A percentile compares a stretch with the other conserved stretches of the same genome.
phyloP scores from a whole-genome alignment of 2,113 vertebrate species.

The Ophiodon elongatus region DNA sequence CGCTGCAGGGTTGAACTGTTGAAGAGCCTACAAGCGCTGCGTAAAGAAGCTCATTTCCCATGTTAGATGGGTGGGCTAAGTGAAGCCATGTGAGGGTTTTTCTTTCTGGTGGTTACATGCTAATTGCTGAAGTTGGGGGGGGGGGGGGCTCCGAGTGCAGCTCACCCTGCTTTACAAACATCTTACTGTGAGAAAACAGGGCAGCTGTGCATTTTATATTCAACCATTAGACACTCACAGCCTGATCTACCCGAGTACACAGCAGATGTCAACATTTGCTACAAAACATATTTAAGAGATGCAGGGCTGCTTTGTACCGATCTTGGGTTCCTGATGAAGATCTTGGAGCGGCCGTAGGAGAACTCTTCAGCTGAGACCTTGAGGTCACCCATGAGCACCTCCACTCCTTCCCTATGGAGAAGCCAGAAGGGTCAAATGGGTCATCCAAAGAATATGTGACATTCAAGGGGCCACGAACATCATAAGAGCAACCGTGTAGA shows the following conservation, averaged over 20 bases:
- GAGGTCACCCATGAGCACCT: slow-evolving; percentile 91
- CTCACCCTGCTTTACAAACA: slow-evolving; percentile 73
- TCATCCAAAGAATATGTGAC: slow-evolving; percentile 1
- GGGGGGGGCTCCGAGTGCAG: slow-evolving; percentile 57
- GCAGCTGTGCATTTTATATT: slow-evolving; percentile 39
- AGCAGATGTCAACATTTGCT: slow-evolving; percentile 28
- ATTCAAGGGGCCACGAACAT: background rate
- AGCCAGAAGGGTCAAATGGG: slow-evolving; percentile 28
- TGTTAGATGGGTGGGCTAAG: slow-evolving; percentile 73
- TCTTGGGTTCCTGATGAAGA: slow-evolving; percentile 99
- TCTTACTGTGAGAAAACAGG: slow-evolving; percentile 68
- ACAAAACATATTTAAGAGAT: background rate
- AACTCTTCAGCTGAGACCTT: slow-evolving; percentile 91
- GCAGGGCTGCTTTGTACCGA: slow-evolving; percentile 82
- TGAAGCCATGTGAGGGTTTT: slow-evolving; percentile 81
- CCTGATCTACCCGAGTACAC: background rate
- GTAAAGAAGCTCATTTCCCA: slow-evolving; percentile 77
- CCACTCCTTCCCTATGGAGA: slow-evolving; percentile 90
- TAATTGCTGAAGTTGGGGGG: slow-evolving; percentile 75
- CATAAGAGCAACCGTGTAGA: background rate
- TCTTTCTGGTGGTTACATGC: slow-evolving; percentile 65
- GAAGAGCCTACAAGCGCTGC: slow-evolving; percentile 28
- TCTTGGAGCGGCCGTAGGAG: slow-evolving; percentile 95
- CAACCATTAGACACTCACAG: slow-evolving; percentile 22
- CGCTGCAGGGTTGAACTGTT: slow-evolving; percentile 41